Percentiles rank a stretch among this genome's conserved stretches.
Conservation (phyloP, 2,797 vertebrate species). For the Lagorchestes hirsutus region DNA sequence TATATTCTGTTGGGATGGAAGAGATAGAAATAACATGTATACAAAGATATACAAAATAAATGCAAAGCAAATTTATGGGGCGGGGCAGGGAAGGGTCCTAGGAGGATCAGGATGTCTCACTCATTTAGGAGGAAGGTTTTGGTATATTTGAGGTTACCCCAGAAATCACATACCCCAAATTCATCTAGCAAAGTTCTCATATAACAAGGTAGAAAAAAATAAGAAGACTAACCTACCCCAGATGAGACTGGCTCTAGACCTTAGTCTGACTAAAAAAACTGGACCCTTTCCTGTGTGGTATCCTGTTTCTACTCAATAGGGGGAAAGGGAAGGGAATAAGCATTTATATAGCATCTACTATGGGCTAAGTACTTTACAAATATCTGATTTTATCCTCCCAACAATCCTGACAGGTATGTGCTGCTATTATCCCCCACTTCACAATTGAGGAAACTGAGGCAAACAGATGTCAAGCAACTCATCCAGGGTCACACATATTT, state of each 20-base stretch:
- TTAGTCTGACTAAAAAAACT: background rate
- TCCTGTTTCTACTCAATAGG: background rate
- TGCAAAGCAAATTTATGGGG: background rate
- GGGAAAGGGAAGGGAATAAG: background rate
- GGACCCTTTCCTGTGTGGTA: background rate
- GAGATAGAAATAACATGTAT: background rate
- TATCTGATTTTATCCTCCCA: background rate
- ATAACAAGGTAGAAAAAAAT: background rate
- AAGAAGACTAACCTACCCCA: background rate
- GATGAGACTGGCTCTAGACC: background rate
- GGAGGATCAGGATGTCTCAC: background rate
- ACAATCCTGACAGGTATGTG: background rate
- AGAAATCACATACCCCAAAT: background rate
- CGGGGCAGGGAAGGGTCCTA: background rate
- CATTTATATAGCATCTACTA: background rate
- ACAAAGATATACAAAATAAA: background rate
- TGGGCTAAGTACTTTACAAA: background rate
- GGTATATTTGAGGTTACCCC: background rate
- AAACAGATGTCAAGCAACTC: background rate
- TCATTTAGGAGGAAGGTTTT: background rate
- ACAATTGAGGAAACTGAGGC: background rate
- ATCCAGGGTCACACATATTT: background rate
- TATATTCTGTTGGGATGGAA: background rate
- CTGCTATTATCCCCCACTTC: background rate
- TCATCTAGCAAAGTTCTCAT: background rate